Percentiles rank a stretch among this genome's conserved stretches.
These are phyloP conservation scores for Empis stercorea DNA, from an alignment of 2,888 invertebrate genomes.

Conservation along the genomic window DNA sequence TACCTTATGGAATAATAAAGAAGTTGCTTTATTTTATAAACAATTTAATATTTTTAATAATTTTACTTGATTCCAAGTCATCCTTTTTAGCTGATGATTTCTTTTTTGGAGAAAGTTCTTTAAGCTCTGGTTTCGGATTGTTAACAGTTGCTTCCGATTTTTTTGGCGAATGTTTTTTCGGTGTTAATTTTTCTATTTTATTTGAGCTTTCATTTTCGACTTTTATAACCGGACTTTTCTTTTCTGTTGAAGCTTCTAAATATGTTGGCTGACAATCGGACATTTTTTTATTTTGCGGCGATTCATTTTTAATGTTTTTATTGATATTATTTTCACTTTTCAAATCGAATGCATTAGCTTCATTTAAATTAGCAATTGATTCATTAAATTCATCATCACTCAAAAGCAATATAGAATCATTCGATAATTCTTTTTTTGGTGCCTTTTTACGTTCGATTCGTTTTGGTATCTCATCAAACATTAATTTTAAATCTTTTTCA, in stretches of 20 bases:
- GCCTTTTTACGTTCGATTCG: background rate
- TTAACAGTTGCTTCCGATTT: no score
- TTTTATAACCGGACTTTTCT: no score
- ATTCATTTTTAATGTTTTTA: background rate
- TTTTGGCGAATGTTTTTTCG: background rate
- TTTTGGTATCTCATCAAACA: background rate
- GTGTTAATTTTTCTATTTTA: background rate
- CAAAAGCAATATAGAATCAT: background rate
- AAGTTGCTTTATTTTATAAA: no score
- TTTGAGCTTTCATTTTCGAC: no score
- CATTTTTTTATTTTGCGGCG: background rate
- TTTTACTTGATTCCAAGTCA: background rate
- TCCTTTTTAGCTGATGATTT: background rate
- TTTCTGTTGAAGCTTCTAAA: background rate
- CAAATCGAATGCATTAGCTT: background rate
- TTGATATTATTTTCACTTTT: background rate
- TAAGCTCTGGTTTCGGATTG: no score
- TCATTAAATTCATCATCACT: background rate
- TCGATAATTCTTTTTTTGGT: background rate
- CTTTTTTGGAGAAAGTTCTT: background rate
- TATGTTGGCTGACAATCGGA: no score
- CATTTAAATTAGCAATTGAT: background rate
- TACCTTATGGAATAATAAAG: constrained; percentile 15
- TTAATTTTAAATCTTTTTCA: background rate
- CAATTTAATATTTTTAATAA: no score